phyloP scores from a whole-genome alignment of 2,888 invertebrate genomes.

The Drosophila flavopinicola region DNA sequence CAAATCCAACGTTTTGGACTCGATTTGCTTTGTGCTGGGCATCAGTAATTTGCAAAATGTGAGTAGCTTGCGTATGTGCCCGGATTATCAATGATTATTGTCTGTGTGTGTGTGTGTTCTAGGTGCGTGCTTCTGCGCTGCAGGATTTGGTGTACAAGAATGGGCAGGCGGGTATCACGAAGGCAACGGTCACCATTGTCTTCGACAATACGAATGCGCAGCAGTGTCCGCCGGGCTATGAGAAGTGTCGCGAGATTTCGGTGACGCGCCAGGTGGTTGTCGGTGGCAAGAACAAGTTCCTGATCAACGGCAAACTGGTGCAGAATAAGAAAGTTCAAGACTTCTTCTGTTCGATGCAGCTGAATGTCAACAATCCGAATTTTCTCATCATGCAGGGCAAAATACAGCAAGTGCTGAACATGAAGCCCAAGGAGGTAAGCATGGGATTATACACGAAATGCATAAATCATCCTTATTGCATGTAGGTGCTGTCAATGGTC shows the following conservation, averaged over 20 bases:
- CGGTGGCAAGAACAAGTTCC: slow-evolving; percentile 96
- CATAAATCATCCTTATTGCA: not conserved
- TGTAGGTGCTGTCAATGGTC: slow-evolving; percentile 95
- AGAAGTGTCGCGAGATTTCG: slow-evolving; percentile 94
- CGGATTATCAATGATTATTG: not conserved
- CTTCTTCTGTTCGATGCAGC: slow-evolving; percentile 97
- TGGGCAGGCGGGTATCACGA: slow-evolving; percentile 97
- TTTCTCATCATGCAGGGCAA: slow-evolving; percentile 99
- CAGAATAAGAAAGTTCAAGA: slow-evolving; percentile 96
- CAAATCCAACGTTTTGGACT: slow-evolving; percentile 98
- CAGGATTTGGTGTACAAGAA: slow-evolving; percentile 99
- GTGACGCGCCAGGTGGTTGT: slow-evolving; percentile 94
- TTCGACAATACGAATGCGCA: slow-evolving; percentile 95
- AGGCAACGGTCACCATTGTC: slow-evolving; percentile 97
- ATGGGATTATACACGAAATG: not conserved
- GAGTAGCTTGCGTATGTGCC: slow-evolving; percentile 80
- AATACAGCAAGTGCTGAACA: slow-evolving; percentile 99
- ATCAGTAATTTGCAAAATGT: slow-evolving; percentile 96
- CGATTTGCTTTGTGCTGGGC: slow-evolving; percentile 98
- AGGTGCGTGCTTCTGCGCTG: slow-evolving; percentile 95
- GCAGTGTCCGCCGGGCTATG: slow-evolving; percentile 96
- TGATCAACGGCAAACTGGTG: slow-evolving; percentile 96
- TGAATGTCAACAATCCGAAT: slow-evolving; percentile 99
- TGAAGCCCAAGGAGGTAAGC: slow-evolving; percentile 97
- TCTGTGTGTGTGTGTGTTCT: slow-evolving; percentile 1